These are phyloP conservation scores for Bombus picipes DNA, from an alignment of 1,140 invertebrate genomes.

Conservation along the genomic window DNA sequence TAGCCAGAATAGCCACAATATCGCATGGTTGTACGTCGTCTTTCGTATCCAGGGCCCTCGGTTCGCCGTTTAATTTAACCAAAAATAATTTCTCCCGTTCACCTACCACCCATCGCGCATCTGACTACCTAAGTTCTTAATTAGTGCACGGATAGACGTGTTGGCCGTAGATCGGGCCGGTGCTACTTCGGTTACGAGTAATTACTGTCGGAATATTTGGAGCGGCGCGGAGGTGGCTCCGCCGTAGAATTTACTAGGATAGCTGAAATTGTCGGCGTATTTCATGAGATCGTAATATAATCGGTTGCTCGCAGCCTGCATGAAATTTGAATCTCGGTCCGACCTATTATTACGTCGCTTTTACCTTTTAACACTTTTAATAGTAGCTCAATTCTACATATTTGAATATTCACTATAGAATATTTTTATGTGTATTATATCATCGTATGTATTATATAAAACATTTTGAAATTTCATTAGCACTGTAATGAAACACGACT, in stretches of 20 bases:
- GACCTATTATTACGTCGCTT: slow-evolving; percentile 12
- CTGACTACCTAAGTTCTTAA: slow-evolving; percentile 10
- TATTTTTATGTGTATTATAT: background rate
- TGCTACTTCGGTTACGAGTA: slow-evolving; percentile 7
- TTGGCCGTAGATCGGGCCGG: background rate
- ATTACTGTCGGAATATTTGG: slow-evolving; percentile 39
- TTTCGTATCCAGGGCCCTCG: no score
- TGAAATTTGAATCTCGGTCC: slow-evolving; percentile 11
- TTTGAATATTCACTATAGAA: background rate
- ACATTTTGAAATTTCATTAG: background rate
- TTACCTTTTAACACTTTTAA: background rate
- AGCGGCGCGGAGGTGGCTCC: background rate
- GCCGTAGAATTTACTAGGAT: slow-evolving; percentile 22
- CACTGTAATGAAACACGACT: background rate
- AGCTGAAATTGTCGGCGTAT: slow-evolving; percentile 33
- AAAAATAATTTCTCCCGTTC: slow-evolving; percentile 11
- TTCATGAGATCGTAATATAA: slow-evolving; percentile 31
- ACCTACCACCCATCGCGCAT: no score
- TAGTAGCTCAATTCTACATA: background rate
- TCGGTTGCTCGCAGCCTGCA: background rate
- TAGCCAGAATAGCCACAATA: background rate
- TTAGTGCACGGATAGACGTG: slow-evolving; percentile 9
- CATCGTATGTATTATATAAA: background rate
- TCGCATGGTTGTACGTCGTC: background rate
- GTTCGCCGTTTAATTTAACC: background rate